Base-by-base conservation (phyloP, 2,113 vertebrate species). In the Cettia cetti region DNA sequence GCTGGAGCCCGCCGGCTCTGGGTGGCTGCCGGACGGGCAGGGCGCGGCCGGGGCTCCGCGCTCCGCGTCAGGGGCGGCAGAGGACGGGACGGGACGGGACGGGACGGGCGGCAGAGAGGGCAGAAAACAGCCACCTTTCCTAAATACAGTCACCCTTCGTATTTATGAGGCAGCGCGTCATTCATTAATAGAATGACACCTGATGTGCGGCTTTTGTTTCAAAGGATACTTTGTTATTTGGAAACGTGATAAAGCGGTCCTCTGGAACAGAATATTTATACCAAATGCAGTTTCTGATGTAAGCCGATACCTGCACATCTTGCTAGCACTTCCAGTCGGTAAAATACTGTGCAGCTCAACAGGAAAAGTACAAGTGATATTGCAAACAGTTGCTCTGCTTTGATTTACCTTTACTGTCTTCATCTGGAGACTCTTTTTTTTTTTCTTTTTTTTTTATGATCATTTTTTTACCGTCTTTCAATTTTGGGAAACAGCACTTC, bases 321-420 rank as follows among this genome's bases (percentile, higher is more conserved):
- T 94, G 93, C 83, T 60, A 30, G 72, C 66, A 49, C 47, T 93
- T 93, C 64, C 72, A 89, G 44, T 82, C 27, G 3, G 70, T 90
- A 59, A 94, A 92, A 96, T 60, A 74, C 52, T 47, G 68, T 0
- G 2, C 66, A 90, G 93, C 27, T 70, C 79, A 63, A 80, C 44
- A 96, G 76, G 88, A 93, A 92, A 83, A 96, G 88, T 93, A 74
- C 61, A 84, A 95, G 53, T 83, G 82, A 56, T 96, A 94, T 93
- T 81, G 90, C 92, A 82, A 88, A 89, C 90, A 84, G 92, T 93
- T 90, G 69, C 23, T 92, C 61, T 89, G 65, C 93, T 96, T 95
- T 96, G 86, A 92, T 96, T 96, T 97, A 90, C 90, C 93, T 96
- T 94, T 96, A 96, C 90, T 68, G 56, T 92, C 69, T 89, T 95